Conservation (phyloP, 2,113 vertebrate genomes). For the Xenus cinereus region DNA sequence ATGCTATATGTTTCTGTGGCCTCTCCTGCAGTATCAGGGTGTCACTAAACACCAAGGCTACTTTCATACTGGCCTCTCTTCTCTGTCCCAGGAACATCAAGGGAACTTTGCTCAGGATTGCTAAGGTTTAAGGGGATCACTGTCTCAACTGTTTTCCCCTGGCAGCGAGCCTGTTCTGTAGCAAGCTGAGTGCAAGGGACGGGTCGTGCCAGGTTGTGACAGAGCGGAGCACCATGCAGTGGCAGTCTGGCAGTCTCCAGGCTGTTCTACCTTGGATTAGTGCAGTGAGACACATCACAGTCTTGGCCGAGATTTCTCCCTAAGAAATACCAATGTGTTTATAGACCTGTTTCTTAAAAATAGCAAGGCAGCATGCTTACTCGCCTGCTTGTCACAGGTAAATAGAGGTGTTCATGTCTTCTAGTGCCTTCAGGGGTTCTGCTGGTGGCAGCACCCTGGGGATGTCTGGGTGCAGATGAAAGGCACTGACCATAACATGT, state of each 20-base stretch:
- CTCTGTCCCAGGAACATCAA: not conserved
- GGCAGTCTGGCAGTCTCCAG: not conserved
- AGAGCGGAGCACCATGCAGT: not conserved
- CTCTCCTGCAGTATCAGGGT: not conserved
- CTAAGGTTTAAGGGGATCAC: not conserved
- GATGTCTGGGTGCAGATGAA: not conserved
- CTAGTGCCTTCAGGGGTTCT: not conserved
- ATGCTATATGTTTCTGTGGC: not conserved
- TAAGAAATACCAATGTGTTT: not conserved
- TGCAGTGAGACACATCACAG: not conserved
- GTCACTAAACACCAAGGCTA: not conserved
- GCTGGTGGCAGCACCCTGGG: not conserved
- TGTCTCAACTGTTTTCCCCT: not conserved
- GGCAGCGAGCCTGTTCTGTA: not conserved
- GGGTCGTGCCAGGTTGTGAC: not conserved
- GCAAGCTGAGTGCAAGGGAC: not conserved
- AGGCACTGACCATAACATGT: not conserved
- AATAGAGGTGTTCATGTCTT: not conserved
- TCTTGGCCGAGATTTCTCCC: not conserved
- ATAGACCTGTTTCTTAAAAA: not conserved
- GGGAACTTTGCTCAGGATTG: not conserved
- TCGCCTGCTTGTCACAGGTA: not conserved
- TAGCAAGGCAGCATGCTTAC: not conserved
- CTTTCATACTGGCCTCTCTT: not conserved
- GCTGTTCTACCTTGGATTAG: not conserved